A percentile compares a stretch with the other conserved stretches of the same genome.
These are phyloP conservation scores for Myoxocephalus aenaeus DNA, from an alignment of 2,797 vertebrate genomes.

Conservation along the genomic window DNA sequence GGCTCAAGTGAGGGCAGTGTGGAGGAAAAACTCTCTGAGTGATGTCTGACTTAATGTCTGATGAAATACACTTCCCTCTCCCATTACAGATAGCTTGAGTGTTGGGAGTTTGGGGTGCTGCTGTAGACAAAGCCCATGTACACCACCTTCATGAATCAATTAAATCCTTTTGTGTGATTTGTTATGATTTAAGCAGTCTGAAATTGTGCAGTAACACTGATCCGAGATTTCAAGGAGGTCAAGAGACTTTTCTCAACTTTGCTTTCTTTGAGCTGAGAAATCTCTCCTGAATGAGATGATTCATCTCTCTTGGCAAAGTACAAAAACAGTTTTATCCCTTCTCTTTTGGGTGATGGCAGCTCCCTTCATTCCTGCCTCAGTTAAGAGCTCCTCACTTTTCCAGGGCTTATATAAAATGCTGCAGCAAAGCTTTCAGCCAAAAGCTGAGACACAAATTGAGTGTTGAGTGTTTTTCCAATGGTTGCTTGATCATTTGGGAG, in stretches of 20 bases:
- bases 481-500: conserved; percentile 32
- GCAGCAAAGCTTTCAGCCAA: conserved; percentile 55
- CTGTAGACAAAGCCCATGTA: not conserved
- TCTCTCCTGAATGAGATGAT: conserved; percentile 30
- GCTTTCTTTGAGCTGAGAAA: conserved; percentile 19
- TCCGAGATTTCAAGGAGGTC: conserved; percentile 30
- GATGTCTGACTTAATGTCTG: conserved; percentile 5
- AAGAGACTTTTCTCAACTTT: conserved; percentile 29
- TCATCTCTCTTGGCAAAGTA: conserved; percentile 16
- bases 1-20: conserved; percentile 19
- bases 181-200: conserved; percentile 9
- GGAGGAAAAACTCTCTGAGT: conserved; percentile 6
- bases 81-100: not conserved
- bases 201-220: conserved; percentile 6
- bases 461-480: conserved; percentile 45
- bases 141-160: conserved; percentile 6
- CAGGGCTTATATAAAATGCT: conserved; percentile 45
- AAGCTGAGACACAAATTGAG: conserved; percentile 41
- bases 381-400: conserved; percentile 32
- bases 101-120: not conserved
- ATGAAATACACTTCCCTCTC: not conserved
- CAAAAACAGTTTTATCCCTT: conserved; percentile 21
- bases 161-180: conserved; percentile 3
- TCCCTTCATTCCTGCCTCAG: conserved; percentile 17
- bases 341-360: conserved; percentile 27